Evolutionary conservation across 2,113 vertebrate genomes (phyloP).

Genomic region (Acinonyx jubatus): DNA sequence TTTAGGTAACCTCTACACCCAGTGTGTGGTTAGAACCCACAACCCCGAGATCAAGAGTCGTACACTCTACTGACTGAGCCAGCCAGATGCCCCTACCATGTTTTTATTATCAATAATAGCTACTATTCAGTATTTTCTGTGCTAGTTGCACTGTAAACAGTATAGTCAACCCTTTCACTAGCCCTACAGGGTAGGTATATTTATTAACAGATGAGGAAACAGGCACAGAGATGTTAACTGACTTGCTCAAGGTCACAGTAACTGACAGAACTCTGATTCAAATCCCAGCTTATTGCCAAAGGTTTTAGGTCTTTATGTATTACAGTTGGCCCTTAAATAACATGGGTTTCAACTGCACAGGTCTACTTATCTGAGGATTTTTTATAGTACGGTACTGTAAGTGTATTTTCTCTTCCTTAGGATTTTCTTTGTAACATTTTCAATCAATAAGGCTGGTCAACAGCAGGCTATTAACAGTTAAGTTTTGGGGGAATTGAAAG

Average conservation of each 20-base stretch:
- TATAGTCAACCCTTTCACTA: neutral
- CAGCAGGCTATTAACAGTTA: neutral
- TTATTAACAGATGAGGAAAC: slow-evolving; percentile 5
- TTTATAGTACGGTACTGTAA: neutral
- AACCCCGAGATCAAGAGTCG: neutral
- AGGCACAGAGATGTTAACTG: neutral
- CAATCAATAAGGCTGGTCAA: neutral
- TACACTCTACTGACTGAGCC: neutral
- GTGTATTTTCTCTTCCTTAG: neutral
- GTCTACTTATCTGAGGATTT: neutral
- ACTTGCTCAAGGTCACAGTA: neutral
- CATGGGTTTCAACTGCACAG: neutral
- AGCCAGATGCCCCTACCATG: neutral
- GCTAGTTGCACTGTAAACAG: neutral
- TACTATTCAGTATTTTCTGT: neutral
- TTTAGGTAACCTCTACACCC: neutral
- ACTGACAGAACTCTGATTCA: neutral
- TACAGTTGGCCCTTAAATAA: neutral
- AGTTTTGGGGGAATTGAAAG: neutral
- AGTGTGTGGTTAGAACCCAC: neutral
- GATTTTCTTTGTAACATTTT: neutral
- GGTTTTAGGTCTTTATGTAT: neutral
- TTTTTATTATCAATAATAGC: neutral
- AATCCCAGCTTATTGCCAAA: neutral
- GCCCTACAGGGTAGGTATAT: neutral